phyloP scores from a whole-genome alignment of 2,797 vertebrate species.

The Rhodeus uyekii region DNA sequence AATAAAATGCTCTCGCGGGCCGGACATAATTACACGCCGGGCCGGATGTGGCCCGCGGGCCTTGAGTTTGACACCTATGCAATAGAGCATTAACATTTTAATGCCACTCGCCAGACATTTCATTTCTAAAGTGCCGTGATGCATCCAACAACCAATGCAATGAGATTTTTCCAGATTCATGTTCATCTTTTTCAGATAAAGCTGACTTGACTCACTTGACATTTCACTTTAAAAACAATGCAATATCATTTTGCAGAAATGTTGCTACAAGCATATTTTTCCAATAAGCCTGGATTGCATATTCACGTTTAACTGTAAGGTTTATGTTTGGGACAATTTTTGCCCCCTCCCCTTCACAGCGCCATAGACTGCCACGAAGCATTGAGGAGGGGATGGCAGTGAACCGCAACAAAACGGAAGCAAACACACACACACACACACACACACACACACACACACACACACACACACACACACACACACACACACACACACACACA shows the following conservation, averaged over 20 bases:
- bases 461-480: conserved; percentile 33
- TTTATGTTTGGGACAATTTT: conserved; percentile 4
- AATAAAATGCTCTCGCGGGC: no score
- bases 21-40: no score
- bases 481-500: conserved; percentile 18
- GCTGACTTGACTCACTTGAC: background rate
- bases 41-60: no score
- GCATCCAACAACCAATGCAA: background rate
- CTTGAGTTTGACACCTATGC: no score
- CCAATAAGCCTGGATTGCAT: background rate
- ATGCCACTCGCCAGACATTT: background rate
- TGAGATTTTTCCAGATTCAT: background rate
- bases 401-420: conserved; percentile 48
- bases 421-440: conserved; percentile 37
- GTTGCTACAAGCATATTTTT: background rate
- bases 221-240: background rate
- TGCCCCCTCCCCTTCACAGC: background rate
- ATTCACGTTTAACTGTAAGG: conserved; percentile 6
- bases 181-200: background rate
- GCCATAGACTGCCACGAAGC: conserved; percentile 5
- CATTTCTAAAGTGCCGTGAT: background rate
- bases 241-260: background rate
- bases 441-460: conserved; percentile 41
- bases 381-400: conserved; percentile 12
- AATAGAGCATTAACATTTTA: background rate